Evolutionary conservation across 2,797 vertebrate genomes (phyloP).

Genomic region (Numenius phaeopus): DNA sequence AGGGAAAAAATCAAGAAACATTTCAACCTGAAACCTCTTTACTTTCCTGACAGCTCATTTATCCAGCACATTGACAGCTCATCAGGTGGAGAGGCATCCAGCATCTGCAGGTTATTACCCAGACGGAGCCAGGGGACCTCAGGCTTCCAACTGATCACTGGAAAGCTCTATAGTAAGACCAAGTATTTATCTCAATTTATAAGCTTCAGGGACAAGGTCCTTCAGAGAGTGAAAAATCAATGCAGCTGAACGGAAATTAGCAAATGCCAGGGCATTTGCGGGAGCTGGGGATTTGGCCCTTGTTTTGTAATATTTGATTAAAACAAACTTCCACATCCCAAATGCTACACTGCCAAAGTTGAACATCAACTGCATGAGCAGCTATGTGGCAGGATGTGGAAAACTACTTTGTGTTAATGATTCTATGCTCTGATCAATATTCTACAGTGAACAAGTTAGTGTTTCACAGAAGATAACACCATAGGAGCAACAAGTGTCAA

Average conservation of each 20-base stretch:
- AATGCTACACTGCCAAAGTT: not conserved
- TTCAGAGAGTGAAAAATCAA: slow-evolving; percentile 15
- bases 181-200: slow-evolving; percentile 42
- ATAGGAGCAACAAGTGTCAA: slow-evolving; percentile 7
- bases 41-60: slow-evolving; percentile 39
- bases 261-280: not conserved
- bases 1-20: not conserved
- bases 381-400: slow-evolving; percentile 37
- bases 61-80: slow-evolving; percentile 55
- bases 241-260: not conserved
- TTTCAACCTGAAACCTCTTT: slow-evolving; percentile 46
- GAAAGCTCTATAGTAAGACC: slow-evolving; percentile 25
- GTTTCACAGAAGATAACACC: slow-evolving; percentile 45
- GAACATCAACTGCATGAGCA: slow-evolving; percentile 42
- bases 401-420: slow-evolving; percentile 57
- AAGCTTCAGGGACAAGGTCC: not conserved
- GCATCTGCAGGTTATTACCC: slow-evolving; percentile 63
- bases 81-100: slow-evolving; percentile 59
- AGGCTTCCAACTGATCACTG: slow-evolving; percentile 41
- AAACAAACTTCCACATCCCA: not conserved
- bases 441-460: slow-evolving; percentile 36
- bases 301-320: slow-evolving; percentile 28
- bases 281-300: not conserved
- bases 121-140: slow-evolving; percentile 25
- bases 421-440: slow-evolving; percentile 62